Evolutionary conservation across 2,113 vertebrate species (phyloP).

Genomic region (Neogobius melanostomus): DNA sequence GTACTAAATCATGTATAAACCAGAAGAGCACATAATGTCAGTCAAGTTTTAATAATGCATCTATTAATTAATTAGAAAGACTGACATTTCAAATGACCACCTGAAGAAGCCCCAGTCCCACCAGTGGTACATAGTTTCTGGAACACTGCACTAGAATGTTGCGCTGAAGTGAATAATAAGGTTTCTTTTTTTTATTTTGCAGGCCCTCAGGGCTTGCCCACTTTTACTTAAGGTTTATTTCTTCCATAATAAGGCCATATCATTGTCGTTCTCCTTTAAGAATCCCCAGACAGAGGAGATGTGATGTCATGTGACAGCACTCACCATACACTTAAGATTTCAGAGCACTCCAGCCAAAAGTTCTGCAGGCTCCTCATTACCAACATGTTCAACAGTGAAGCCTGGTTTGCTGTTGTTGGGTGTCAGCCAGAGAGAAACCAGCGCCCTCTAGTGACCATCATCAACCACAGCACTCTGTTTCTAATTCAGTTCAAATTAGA

Average conservation of each 20-base stretch:
- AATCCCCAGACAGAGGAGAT: slow-evolving; percentile 25
- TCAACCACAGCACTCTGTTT: slow-evolving; percentile 33
- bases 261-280: slow-evolving; percentile 26
- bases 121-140: too few species aligned
- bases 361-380: slow-evolving; percentile 52
- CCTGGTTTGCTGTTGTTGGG: slow-evolving; percentile 64
- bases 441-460: slow-evolving; percentile 64
- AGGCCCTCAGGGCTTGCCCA: not conserved
- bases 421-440: slow-evolving; percentile 57
- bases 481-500: slow-evolving; percentile 46
- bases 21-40: too few species aligned
- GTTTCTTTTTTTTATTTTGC: slow-evolving; percentile 2
- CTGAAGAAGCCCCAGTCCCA: too few species aligned
- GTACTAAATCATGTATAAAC: too few species aligned
- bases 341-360: slow-evolving; percentile 47
- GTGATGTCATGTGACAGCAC: slow-evolving; percentile 58
- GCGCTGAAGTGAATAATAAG: too few species aligned
- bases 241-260: slow-evolving; percentile 11
- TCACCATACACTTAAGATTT: slow-evolving; percentile 51
- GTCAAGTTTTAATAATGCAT: too few species aligned
- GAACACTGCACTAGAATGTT: too few species aligned
- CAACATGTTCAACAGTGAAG: slow-evolving; percentile 45
- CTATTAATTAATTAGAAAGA: too few species aligned
- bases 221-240: slow-evolving; percentile 6
- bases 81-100: too few species aligned